phyloP scores from a whole-genome alignment of 2,888 invertebrate species.

The Agrochola litura region DNA sequence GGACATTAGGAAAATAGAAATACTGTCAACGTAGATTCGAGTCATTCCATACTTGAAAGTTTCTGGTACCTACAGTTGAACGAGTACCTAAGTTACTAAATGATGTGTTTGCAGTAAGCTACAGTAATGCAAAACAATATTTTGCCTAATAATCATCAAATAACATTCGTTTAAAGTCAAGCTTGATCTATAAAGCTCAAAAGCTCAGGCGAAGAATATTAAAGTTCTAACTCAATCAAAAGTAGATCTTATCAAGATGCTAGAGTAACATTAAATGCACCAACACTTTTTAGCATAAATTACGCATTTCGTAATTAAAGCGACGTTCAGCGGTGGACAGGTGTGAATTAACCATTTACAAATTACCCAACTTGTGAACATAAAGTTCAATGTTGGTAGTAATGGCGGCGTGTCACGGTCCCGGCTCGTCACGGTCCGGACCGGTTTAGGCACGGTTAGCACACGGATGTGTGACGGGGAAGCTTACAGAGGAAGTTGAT shows the following conservation, averaged over 20 bases:
- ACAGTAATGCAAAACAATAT: neutral
- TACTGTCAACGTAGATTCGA: too few species aligned
- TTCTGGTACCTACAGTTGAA: neutral
- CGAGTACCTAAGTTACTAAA: neutral
- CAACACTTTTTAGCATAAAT: conserved; percentile 39
- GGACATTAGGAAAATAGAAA: too few species aligned
- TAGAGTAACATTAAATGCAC: conserved; percentile 11
- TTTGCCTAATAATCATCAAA: neutral
- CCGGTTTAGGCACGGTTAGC: conserved; percentile 33
- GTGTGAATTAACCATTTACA: conserved; percentile 54
- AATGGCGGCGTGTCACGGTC: conserved; percentile 57
- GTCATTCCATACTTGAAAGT: neutral
- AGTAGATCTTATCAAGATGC: conserved; percentile 21
- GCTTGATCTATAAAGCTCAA: neutral
- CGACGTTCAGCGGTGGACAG: conserved; percentile 41
- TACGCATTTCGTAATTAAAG: conserved; percentile 48
- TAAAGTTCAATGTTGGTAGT: conserved; percentile 66
- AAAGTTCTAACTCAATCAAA: conserved; percentile 7
- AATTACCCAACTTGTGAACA: conserved; percentile 57
- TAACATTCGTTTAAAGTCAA: neutral
- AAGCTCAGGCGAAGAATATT: neutral
- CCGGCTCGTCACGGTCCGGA: conserved; percentile 34
- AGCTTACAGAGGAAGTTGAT: neutral
- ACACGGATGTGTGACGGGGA: conserved; percentile 6
- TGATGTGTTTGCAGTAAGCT: neutral